Conservation (phyloP, 1,140 invertebrate species). For the Drosophila sturtevanti region DNA sequence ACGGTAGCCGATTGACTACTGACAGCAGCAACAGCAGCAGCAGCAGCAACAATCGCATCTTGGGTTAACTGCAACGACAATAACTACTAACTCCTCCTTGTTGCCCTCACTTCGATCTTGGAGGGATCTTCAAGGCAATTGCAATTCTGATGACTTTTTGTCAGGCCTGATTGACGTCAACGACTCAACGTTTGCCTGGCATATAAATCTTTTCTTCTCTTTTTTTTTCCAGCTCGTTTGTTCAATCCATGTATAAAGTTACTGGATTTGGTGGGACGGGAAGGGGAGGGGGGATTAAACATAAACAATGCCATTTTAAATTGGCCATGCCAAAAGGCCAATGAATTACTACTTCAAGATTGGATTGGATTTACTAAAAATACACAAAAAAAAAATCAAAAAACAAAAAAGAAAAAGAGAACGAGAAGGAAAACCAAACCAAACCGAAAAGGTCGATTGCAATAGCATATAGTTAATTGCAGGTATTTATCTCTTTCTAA, state of each 20-base stretch:
- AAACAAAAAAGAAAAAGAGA: slow-evolving; percentile 14
- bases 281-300: slow-evolving; percentile 62
- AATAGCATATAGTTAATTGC: slow-evolving; percentile 37
- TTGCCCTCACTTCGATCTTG: slow-evolving; percentile 12
- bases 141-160: slow-evolving; percentile 79
- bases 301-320: slow-evolving; percentile 80
- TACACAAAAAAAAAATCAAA: slow-evolving; percentile 10
- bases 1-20: slow-evolving; percentile 73
- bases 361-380: slow-evolving; percentile 23
- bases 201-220: slow-evolving; percentile 63
- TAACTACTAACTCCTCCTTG: slow-evolving; percentile 10
- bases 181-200: slow-evolving; percentile 66
- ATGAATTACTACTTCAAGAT: slow-evolving; percentile 69
- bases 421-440: background rate
- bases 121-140: slow-evolving; percentile 24
- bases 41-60: background rate
- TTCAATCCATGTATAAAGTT: slow-evolving; percentile 24
- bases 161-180: slow-evolving; percentile 78
- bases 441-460: slow-evolving; percentile 29
- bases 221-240: slow-evolving; percentile 54
- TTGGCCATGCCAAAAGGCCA: slow-evolving; percentile 64
- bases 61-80: background rate
- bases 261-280: background rate
- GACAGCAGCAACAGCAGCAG: slow-evolving; percentile 44
- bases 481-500: slow-evolving; percentile 14